A percentile compares a stretch with the other conserved stretches of the same genome.
These are phyloP conservation scores for Pangasius sanitwongsei DNA, from an alignment of 2,797 vertebrate genomes.

Conservation along the genomic window DNA sequence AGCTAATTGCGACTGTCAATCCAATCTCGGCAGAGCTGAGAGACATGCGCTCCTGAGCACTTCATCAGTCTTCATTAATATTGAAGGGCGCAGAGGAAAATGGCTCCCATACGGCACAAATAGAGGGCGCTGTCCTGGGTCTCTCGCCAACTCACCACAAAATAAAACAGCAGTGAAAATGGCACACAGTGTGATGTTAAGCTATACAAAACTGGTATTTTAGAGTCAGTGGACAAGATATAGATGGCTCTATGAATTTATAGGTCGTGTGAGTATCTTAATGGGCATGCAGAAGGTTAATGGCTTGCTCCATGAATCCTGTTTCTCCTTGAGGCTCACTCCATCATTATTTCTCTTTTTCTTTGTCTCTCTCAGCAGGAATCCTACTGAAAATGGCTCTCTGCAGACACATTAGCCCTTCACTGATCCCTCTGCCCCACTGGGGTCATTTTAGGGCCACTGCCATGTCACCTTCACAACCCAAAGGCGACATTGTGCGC, in stretches of 20 bases:
- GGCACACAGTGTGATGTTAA: too few relatives aligned
- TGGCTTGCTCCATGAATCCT: conserved; percentile 20
- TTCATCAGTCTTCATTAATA: conserved; percentile 86
- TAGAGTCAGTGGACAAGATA: not conserved
- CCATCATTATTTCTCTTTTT: not conserved
- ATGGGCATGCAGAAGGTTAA: conserved; percentile 42
- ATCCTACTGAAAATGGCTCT: conserved; percentile 22
- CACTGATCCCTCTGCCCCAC: conserved; percentile 33
- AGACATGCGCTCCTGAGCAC: conserved; percentile 77
- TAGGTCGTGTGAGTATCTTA: not conserved
- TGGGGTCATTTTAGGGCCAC: conserved; percentile 37
- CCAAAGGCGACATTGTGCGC: not conserved
- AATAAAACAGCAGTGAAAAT: not conserved
- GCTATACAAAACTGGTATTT: not conserved
- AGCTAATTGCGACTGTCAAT: conserved; percentile 85
- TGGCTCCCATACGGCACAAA: conserved; percentile 57
- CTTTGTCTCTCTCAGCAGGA: conserved; percentile 24
- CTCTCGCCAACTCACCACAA: not conserved
- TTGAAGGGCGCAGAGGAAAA: conserved; percentile 71
- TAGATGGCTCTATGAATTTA: not conserved
- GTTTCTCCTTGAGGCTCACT: conserved; percentile 17
- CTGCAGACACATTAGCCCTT: conserved; percentile 50
- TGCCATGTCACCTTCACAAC: conserved; percentile 26
- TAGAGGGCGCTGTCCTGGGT: not conserved
- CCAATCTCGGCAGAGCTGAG: conserved; percentile 75